phyloP scores from a whole-genome alignment of 2,113 vertebrate genomes.

The Cathartes aura region DNA sequence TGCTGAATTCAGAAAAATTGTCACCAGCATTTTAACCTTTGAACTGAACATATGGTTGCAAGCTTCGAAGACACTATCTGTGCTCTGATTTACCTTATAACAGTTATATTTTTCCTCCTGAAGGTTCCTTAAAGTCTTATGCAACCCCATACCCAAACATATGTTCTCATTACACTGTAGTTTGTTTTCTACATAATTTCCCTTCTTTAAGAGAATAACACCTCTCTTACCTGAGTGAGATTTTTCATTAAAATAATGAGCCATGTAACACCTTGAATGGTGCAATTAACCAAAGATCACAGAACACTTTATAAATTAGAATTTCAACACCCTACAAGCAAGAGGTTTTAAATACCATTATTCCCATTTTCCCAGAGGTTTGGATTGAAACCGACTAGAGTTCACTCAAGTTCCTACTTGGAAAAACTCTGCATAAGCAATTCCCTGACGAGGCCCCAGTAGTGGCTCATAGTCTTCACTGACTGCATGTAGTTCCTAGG shows the following conservation, averaged over 20 bases:
- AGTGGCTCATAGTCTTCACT: background rate
- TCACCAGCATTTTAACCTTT: background rate
- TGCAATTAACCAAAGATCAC: constrained; percentile 9
- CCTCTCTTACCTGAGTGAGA: background rate
- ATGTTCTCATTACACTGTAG: background rate
- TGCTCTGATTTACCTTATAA: background rate
- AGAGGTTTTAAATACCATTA: background rate
- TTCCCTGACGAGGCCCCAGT: background rate
- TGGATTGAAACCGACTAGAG: background rate
- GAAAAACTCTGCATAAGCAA: background rate
- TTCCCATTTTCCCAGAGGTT: background rate
- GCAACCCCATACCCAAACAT: background rate
- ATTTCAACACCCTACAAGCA: background rate
- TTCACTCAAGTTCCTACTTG: background rate
- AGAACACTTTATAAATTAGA: background rate
- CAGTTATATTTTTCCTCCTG: background rate
- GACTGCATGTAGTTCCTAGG: background rate
- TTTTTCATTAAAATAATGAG: constrained; percentile 43
- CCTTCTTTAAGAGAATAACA: background rate
- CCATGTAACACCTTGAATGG: background rate
- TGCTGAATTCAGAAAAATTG: background rate
- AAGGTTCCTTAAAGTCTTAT: background rate
- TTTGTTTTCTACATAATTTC: background rate
- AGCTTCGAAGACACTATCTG: background rate
- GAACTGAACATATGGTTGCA: background rate